phyloP scores from a whole-genome alignment of 2,113 vertebrate genomes.

The Brachypodius melanocephalos region DNA sequence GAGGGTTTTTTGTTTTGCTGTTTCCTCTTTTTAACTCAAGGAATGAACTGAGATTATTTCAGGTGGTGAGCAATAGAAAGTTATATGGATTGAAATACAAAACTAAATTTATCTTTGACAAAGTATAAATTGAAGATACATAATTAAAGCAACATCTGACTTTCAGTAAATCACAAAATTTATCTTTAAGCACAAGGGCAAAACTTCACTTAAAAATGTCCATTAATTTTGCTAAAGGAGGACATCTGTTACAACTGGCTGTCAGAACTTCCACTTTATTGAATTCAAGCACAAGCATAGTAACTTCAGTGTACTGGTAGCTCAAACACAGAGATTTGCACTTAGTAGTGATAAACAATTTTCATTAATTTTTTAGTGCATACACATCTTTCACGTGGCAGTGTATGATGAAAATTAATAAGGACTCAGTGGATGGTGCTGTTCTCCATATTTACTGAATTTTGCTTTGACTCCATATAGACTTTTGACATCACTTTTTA shows the following conservation, averaged over 20 bases:
- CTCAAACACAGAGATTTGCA: neutral
- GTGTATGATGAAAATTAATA: neutral
- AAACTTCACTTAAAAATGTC: neutral
- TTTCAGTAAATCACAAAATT: neutral
- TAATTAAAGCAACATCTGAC: neutral
- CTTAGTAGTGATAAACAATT: neutral
- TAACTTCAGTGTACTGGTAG: neutral
- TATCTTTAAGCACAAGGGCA: neutral
- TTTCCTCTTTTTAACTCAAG: neutral
- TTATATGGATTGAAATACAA: neutral
- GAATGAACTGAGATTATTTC: neutral
- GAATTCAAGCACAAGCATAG: neutral
- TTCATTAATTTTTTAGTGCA: neutral
- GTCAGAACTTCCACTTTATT: neutral
- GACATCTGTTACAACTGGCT: neutral
- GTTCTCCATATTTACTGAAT: neutral
- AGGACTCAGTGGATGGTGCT: neutral
- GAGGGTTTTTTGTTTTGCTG: neutral
- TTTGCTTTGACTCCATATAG: neutral
- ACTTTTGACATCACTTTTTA: neutral
- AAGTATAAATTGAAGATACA: neutral
- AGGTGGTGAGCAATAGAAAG: neutral
- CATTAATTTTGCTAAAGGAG: neutral
- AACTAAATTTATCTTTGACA: neutral
- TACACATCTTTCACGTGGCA: neutral